Evolutionary conservation across 2,888 invertebrate species (phyloP), one percentile per base, ranked within the genome.

Genomic region (Holacanthella duospinosa): DNA sequence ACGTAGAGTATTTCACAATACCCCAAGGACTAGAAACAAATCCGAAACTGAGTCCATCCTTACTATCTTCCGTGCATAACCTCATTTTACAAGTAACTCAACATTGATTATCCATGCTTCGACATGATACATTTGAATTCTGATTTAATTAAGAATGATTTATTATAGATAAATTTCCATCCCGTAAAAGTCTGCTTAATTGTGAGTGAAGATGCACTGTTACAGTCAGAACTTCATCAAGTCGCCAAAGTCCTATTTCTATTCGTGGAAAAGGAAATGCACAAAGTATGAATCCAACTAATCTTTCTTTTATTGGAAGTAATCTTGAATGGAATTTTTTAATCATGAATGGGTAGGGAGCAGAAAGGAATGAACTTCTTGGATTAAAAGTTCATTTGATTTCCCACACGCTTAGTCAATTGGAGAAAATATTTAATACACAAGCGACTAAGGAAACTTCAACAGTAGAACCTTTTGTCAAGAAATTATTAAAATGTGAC

Each of bases 361-460:
- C 83, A 44, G 90, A 93, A 68, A 84, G 86, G 1, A 95, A 96
- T 75, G 94, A 94, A 80, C 84, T 93, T 28, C 86, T 93, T 83
- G 86, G 91, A 16, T 88, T 92, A 71, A 94, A 94, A 77, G 88
- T 87, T 76, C 91, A 93, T 76, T 90, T 91, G 75, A 78, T 92
- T 3, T 81, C 84, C 12, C 68, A 66, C 53, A 54, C 63, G 9
- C 55, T 71, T 88, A 59, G 77, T 84, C 66, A 86, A 85, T 73
- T 84, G 85, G 68, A 86, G 16, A 48, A 48, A 48, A n/a, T 21
- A 16, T 21, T 48, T 9, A 24, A 4, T 86, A 70, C 83, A 84
- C 71, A 85, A 85, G 61, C 65, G 43, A 62, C 65, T 43, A 60
- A 65, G 64, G n/a, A 64, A 69, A 56, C 66, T 64, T 68, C 74